Evolutionary conservation across 2,888 invertebrate species (phyloP).

Genomic region (Ferdinandea cuprea): DNA sequence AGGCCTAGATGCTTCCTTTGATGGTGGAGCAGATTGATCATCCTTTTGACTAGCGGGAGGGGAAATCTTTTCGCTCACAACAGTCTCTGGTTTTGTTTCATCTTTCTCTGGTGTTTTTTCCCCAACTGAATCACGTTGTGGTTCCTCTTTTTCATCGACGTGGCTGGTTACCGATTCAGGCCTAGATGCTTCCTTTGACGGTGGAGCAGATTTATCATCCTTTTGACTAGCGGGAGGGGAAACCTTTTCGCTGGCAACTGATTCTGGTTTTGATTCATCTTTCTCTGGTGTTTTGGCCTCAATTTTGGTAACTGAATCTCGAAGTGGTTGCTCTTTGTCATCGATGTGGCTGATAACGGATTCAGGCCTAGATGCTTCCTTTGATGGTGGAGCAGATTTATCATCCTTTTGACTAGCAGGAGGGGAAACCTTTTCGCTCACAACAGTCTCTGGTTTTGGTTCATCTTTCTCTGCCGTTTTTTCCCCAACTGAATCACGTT

Average conservation of each 20-base stretch:
- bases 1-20: conserved; percentile 73
- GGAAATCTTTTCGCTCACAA: neutral
- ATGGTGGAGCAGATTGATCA: conserved; percentile 57
- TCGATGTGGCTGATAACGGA: conserved; percentile 32
- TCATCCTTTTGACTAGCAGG: conserved; percentile 41
- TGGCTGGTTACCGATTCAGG: conserved; percentile 80
- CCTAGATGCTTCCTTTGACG: conserved; percentile 69
- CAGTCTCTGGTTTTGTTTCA: neutral
- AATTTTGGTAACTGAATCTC: conserved; percentile 9
- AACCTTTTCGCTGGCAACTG: conserved; percentile 50
- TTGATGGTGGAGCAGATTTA: conserved; percentile 59
- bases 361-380: conserved; percentile 73
- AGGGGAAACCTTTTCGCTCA: neutral
- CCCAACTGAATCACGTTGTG: too few relatives aligned
- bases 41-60: conserved; percentile 68
- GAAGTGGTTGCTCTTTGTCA: conserved; percentile 37
- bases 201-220: conserved; percentile 12
- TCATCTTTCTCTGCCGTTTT: neutral
- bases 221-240: conserved; percentile 22
- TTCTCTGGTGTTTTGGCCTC: conserved; percentile 5
- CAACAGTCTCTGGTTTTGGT: conserved; percentile 67
- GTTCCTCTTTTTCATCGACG: conserved; percentile 41
- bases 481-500: conserved; percentile 25
- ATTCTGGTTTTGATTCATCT: conserved; percentile 49
- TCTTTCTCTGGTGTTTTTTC: conserved; percentile 75